A percentile compares a stretch with the other conserved stretches of the same genome.
These are phyloP conservation scores for Eupithecia abbreviata DNA, from an alignment of 2,888 invertebrate species.

Conservation along the genomic window DNA sequence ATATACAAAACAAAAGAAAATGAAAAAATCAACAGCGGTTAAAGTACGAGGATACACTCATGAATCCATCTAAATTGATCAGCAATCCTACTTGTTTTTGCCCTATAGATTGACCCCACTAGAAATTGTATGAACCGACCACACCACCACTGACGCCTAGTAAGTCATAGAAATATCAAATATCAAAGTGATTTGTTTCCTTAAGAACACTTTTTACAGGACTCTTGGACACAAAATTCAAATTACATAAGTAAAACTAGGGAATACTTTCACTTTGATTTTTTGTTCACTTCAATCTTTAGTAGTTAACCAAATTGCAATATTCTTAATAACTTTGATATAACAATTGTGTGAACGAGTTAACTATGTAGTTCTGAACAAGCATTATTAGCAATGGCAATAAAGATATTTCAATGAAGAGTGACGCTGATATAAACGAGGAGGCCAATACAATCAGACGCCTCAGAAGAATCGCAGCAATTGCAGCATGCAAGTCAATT, in stretches of 20 bases:
- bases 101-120: not conserved
- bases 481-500: conserved; percentile 35
- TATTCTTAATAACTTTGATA: not conserved
- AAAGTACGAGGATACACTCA: too few relatives aligned
- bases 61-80: not conserved
- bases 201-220: too few relatives aligned
- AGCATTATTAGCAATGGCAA: conserved; percentile 14
- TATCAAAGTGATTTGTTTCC: too few relatives aligned
- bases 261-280: too few relatives aligned
- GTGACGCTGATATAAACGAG: conserved; percentile 9
- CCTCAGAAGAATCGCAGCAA: conserved; percentile 32
- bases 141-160: not conserved
- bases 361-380: not conserved
- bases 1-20: too few relatives aligned
- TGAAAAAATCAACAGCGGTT: too few relatives aligned
- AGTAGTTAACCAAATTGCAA: not conserved
- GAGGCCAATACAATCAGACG: conserved; percentile 43
- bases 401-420: conserved; percentile 3
- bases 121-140: not conserved
- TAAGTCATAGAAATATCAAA: not conserved
- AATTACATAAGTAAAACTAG: too few relatives aligned
- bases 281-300: too few relatives aligned
- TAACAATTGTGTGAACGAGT: not conserved
- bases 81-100: not conserved
- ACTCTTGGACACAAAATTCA: too few relatives aligned